Conservation (phyloP, 2,888 invertebrate genomes). For the Acleris emargana region DNA sequence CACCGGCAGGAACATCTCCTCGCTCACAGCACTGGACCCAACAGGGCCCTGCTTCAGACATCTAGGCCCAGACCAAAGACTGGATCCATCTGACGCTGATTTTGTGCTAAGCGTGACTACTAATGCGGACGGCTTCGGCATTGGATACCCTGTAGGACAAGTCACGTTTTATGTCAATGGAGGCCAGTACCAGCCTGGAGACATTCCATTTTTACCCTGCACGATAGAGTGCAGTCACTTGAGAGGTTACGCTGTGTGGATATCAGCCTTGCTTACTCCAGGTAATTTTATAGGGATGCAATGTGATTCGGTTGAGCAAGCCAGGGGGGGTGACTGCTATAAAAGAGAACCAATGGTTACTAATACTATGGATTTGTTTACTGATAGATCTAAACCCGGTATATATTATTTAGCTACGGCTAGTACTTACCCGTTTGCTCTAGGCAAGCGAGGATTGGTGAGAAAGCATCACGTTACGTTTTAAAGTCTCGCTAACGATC, state of each 20-base stretch:
- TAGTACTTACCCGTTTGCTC: constrained; percentile 40
- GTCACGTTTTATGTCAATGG: constrained; percentile 49
- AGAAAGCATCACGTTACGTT: no score
- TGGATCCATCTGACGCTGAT: constrained; percentile 44
- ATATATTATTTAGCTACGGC: constrained; percentile 55
- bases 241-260: constrained; percentile 53
- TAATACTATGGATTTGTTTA: constrained; percentile 51
- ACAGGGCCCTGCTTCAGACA: constrained; percentile 46
- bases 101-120: constrained; percentile 42
- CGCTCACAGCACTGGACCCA: constrained; percentile 43
- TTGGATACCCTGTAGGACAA: constrained; percentile 43
- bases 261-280: constrained; percentile 52
- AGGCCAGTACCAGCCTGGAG: constrained; percentile 59
- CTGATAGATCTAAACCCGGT: constrained; percentile 50
- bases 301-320: constrained; percentile 58
- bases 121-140: constrained; percentile 44
- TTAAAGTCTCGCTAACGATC: no score
- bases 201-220: constrained; percentile 52
- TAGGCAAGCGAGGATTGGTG: no score
- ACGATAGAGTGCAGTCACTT: constrained; percentile 55
- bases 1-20: constrained; percentile 42
- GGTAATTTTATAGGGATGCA: constrained; percentile 54
- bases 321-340: constrained; percentile 53
- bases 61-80: constrained; percentile 40
- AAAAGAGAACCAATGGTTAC: constrained; percentile 50